phyloP scores from a whole-genome alignment of 2,113 vertebrate genomes.

The Apteryx owenii region DNA sequence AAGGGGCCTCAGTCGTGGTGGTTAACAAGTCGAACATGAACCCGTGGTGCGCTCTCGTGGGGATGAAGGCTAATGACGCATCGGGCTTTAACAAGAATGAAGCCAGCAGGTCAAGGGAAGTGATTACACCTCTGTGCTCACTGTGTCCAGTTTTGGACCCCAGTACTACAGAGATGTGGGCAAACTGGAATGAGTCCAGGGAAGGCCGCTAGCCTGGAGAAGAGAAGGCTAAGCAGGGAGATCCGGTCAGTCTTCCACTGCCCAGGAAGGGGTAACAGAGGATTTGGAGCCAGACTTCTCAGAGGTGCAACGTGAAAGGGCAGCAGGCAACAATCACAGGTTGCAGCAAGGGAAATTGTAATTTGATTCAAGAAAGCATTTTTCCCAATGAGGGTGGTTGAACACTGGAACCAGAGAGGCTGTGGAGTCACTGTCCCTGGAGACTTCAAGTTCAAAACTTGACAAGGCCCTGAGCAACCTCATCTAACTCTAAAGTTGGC shows the following conservation, averaged over 20 bases:
- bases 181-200: neutral
- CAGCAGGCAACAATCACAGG: neutral
- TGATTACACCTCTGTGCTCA: neutral
- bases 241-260: neutral
- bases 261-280: neutral
- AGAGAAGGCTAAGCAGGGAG: neutral
- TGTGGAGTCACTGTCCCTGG: neutral
- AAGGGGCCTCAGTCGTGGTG: neutral
- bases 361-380: neutral
- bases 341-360: neutral
- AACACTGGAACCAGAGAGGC: neutral
- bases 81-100: neutral
- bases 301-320: neutral
- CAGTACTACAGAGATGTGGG: neutral
- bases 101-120: neutral
- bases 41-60: accelerated
- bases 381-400: neutral
- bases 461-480: neutral
- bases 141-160: neutral
- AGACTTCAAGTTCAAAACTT: neutral
- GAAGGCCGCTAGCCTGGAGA: neutral
- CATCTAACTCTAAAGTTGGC: neutral
- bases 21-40: accelerated
- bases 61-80: neutral
- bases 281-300: neutral